Base-by-base conservation (phyloP, 2,888 invertebrate species). In the Lucinisca nassula region DNA sequence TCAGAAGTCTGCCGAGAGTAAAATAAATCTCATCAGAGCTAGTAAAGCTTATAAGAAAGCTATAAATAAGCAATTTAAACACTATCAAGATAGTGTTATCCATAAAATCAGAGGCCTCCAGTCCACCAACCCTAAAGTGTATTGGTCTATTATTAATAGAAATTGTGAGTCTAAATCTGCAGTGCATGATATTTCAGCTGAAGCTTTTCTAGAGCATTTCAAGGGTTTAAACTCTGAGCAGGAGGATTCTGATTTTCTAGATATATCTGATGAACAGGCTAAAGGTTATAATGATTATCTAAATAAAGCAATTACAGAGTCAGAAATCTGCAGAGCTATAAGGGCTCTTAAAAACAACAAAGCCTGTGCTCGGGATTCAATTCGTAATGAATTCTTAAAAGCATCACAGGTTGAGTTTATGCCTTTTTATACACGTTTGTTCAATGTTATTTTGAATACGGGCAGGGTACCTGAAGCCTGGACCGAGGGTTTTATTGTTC, bases 141-240 rank as follows among this genome's bases (percentile, higher is more conserved):
- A 30, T 30, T 61, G 61, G 61, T 61, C 61, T 30, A 61, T 61
- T 61, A 61, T 61, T 61, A 61, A 61, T 61, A 61, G 61, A 61
- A 61, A 30, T 61, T 24, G 27, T 61, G 61, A 61, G 10, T 61
- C 61, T 61, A 61, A 61, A 21, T 27, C 24, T 27, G 61, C 30
- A 27, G 6, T 61, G 61, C 24, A 61, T 21, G 61, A 61, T 61
- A 27, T 30, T 61, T 12, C 61, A 17, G 61, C 21, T 61, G 61
- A 61, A 17, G 17, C 61, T 30, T 61, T 24, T 61, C 30, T 27
- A 30, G 61, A 61, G 2, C 61, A 61, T 61, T 61, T 61, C 30
- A 61, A 61, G 4, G 17, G 30, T 30, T 21, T 61, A 27, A 61
- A 61, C 17, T 30, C 24, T 8, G 61, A 61, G 30, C 32, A 61